Conservation (phyloP, 2,888 invertebrate genomes). For the Caenorhabditis virilis region DNA sequence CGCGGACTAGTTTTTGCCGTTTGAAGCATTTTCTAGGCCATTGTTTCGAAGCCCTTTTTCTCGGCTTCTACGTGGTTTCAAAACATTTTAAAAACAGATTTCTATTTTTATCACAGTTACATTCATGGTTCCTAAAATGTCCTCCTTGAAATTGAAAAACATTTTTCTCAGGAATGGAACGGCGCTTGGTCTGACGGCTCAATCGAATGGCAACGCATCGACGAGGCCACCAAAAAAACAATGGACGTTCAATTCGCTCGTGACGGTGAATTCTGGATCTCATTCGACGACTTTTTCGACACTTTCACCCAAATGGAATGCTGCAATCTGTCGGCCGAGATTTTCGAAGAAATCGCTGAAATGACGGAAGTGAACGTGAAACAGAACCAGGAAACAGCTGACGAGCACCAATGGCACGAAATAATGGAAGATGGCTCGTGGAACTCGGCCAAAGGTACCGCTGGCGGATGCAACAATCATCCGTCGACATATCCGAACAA, state of each 20-base stretch:
- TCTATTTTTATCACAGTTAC: too few species aligned
- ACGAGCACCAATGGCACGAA: slow-evolving; percentile 79
- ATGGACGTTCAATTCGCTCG: slow-evolving; percentile 85
- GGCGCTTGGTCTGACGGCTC: slow-evolving; percentile 87
- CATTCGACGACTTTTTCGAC: slow-evolving; percentile 82
- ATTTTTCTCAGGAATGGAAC: slow-evolving; percentile 86
- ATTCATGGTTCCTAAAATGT: too few species aligned
- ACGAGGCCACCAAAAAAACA: slow-evolving; percentile 82
- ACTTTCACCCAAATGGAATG: slow-evolving; percentile 86
- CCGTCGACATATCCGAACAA: slow-evolving; percentile 88
- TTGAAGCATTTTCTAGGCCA: too few species aligned
- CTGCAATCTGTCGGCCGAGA: slow-evolving; percentile 92
- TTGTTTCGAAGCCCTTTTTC: too few species aligned
- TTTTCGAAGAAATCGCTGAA: slow-evolving; percentile 74
- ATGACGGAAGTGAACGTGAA: slow-evolving; percentile 59
- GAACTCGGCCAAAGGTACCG: slow-evolving; percentile 83
- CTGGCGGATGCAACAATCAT: slow-evolving; percentile 90
- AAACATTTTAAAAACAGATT: too few species aligned
- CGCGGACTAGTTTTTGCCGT: too few species aligned
- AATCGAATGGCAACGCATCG: slow-evolving; percentile 81
- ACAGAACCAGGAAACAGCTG: slow-evolving; percentile 73
- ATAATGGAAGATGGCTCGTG: slow-evolving; percentile 89
- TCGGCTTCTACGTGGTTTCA: too few species aligned
- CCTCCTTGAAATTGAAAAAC: too few species aligned
- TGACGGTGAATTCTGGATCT: slow-evolving; percentile 98